Evolutionary conservation across 2,113 vertebrate species (phyloP).

Genomic region (Chinchilla lanigera): DNA sequence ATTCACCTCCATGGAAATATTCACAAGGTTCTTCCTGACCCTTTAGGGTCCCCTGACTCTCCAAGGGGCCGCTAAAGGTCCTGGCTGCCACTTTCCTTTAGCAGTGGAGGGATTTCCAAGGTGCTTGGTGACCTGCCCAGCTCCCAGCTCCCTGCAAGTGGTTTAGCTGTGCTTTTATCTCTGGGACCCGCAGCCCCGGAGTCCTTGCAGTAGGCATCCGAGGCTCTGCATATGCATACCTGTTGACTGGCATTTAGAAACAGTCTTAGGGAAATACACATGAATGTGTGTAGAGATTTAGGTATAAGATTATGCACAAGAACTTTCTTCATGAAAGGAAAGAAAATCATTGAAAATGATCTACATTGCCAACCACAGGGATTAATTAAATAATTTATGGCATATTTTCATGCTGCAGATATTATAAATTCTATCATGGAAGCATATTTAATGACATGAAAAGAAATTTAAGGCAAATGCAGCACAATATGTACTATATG

Average conservation of each 20-base stretch:
- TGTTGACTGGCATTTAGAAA: neutral
- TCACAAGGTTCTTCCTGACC: neutral
- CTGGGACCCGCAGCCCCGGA: neutral
- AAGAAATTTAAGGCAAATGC: constrained; percentile 17
- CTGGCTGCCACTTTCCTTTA: neutral
- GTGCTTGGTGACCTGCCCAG: neutral
- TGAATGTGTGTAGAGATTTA: constrained; percentile 45
- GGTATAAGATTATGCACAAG: constrained; percentile 13
- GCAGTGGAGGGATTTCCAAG: neutral
- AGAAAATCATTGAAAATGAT: constrained; percentile 43
- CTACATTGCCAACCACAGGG: constrained; percentile 37
- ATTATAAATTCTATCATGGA: neutral
- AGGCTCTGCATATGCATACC: neutral
- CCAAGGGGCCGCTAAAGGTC: neutral
- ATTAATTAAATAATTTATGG: constrained; percentile 61
- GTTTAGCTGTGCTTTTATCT: neutral
- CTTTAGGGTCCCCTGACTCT: neutral
- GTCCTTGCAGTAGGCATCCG: neutral
- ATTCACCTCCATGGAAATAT: neutral
- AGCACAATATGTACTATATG: neutral
- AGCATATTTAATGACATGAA: constrained; percentile 43
- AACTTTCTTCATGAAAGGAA: constrained; percentile 33
- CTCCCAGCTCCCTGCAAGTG: neutral
- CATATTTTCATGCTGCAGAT: neutral
- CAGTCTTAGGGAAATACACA: neutral